Base-by-base conservation (phyloP, 1,140 invertebrate species). In the Ladona fulva region DNA sequence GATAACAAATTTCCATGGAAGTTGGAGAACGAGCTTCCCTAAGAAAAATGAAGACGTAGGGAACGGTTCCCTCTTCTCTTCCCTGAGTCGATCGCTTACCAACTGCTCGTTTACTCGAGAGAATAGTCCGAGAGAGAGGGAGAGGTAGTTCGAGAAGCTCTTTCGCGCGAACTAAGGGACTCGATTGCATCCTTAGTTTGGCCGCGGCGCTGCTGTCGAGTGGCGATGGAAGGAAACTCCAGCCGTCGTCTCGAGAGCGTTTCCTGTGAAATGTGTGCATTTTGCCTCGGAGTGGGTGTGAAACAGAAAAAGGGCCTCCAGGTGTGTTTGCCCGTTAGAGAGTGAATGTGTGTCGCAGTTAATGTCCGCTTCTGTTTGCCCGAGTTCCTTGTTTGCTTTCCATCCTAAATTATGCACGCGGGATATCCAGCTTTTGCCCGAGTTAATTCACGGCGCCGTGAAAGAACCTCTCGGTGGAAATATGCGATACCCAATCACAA, bases 281-380 rank as follows among this genome's bases (percentile, higher is more conserved):
- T 66, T 66, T 66, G 52, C 52, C 52, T 66, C n/a, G 16, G 52
- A 66, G 52, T 66, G n/a, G 52, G 52, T 22, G 52, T 66, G 52
- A 66, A 66, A 66, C 52, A 22, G 52, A 66, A 66, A 66, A 66
- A 66, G 52, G n/a, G 52, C 52, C 52, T 66, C 52, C 52, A 66
- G 52, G 52, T 66, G 52, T 66, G 52, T 66, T 66, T 66, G 52
- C 52, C 52, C 52, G 52, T 66, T 22, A 66, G 52, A 22, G 52
- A 66, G 52, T 66, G 52, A 66, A 66, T 66, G 52, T 66, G 52
- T 66, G 52, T 66, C 52, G 52, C 52, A 22, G 16, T 19, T 16
- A 19, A 66, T 66, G 52, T 66, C 52, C 52, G 14, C 52, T 19
- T 5, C 52, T 66, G 52, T 66, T 66, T 66, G 52, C 52, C 52